Conservation (phyloP, 2,797 vertebrate species). For the Fringilla coelebs region DNA sequence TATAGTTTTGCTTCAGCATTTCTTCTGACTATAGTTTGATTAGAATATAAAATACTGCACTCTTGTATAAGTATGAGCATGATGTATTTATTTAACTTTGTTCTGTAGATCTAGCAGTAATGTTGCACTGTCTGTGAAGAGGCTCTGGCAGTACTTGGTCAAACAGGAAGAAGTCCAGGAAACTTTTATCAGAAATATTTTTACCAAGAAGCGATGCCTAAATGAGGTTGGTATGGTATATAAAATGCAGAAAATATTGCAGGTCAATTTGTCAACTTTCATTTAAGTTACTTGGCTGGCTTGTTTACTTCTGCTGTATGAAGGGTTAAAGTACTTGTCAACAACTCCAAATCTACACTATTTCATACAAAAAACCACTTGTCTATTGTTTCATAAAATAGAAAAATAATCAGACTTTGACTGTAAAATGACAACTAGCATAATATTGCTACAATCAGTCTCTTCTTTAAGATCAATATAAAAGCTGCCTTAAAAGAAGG, state of each 20-base stretch:
- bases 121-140: constrained; percentile 86
- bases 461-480: neutral
- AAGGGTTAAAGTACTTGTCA: neutral
- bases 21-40: neutral
- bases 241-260: neutral
- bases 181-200: constrained; percentile 97
- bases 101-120: constrained; percentile 83
- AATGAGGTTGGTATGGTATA: constrained; percentile 81
- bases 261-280: neutral
- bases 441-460: neutral
- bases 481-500: neutral
- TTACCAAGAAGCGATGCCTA: constrained; percentile 86
- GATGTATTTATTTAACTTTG: neutral
- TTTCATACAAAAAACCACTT: neutral
- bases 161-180: constrained; percentile 96
- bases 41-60: neutral
- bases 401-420: neutral
- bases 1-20: neutral
- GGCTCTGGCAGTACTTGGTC: constrained; percentile 95
- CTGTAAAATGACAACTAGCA: neutral
- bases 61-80: neutral
- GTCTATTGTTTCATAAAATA: neutral
- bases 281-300: neutral
- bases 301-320: neutral
- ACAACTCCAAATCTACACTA: neutral